Evolutionary conservation across 35 echinoderm and acorn worm species (phyloP), one percentile per base, ranked within the genome.

Genomic region (Heliocidaris erythrogramma): DNA sequence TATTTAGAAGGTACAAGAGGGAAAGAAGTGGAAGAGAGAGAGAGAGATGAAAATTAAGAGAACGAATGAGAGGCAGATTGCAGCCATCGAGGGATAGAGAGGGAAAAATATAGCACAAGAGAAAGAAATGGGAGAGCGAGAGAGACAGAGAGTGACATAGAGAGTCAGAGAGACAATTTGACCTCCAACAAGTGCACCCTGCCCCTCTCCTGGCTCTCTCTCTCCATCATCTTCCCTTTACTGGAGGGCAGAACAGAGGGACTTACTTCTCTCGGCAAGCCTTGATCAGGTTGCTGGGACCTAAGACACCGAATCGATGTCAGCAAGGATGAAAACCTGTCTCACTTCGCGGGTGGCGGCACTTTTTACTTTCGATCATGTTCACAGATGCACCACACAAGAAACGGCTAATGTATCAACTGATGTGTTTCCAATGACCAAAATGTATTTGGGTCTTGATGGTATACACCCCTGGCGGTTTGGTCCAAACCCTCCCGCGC

Each of bases 321-420:
- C 49, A 48, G 91, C 29, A 48, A 92, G 91, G 91, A 47, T 18
- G 48, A 13, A 24, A 89, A 89, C 31, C 87, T 47, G 32, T 48
- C 87, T 47, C 87, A 48, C 87, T 89, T 32, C 11, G 27, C 49
- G 48, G 91, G 91, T 92, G 47, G 91, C 91, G 91, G 91, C 91
- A 92, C 91, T 49, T 92, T 92, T 50, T 92, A 52, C 91, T 16
- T 59, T 92, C 91, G 48, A 92, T 92, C 91, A 92, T 35, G 7
- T 92, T 92, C 91, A 92, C 89, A 91, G 85, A 86, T 86, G 85
- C 31, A 18, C 85, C n/a, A 86, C 47, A 89, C 31, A 42, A 89
- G 65, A 47, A 48, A 32, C 47, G 87, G 87, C 31, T 89, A 47
- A 31, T 89, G 87, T 89, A 89, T 89, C 87, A 4, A 47, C 87